Percentiles rank a stretch among this genome's conserved stretches.
Evolutionary conservation across 1,140 invertebrate genomes (phyloP).

Genomic region (Tetramorium parvispinum): DNA sequence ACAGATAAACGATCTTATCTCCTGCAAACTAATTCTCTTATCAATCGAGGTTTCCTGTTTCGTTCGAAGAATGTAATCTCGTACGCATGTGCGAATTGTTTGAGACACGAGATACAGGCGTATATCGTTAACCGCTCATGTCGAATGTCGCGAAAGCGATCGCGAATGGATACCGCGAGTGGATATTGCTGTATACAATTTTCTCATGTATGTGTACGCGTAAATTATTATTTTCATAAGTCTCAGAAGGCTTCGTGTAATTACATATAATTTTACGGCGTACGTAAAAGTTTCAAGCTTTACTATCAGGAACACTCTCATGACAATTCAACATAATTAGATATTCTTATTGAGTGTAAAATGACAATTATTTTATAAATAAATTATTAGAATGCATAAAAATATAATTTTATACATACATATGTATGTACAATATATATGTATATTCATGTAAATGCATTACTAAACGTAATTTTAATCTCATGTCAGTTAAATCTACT

Average conservation of each 20-base stretch:
- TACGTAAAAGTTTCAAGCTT: not conserved
- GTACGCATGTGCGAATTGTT: not conserved
- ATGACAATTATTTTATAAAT: not conserved
- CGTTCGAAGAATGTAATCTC: constrained; percentile 55
- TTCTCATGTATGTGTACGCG: not conserved
- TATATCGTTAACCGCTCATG: constrained; percentile 23
- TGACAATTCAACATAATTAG: not conserved
- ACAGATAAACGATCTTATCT: constrained; percentile 67
- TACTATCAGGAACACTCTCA: not conserved
- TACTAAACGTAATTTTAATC: not conserved
- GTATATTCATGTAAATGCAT: not conserved
- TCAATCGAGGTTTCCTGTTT: constrained; percentile 55
- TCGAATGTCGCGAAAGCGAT: constrained; percentile 17
- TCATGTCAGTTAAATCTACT: not conserved
- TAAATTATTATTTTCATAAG: not conserved
- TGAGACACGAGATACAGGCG: constrained; percentile 14
- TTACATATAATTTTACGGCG: not conserved
- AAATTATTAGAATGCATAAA: not conserved
- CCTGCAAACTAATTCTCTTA: constrained; percentile 60
- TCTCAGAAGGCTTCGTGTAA: not conserved
- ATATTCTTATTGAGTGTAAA: not conserved
- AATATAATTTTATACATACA: not conserved
- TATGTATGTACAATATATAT: not conserved
- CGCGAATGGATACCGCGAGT: not conserved
- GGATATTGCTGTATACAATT: not conserved